phyloP scores from a whole-genome alignment of 2,888 invertebrate genomes.

The Troides aeacus region DNA sequence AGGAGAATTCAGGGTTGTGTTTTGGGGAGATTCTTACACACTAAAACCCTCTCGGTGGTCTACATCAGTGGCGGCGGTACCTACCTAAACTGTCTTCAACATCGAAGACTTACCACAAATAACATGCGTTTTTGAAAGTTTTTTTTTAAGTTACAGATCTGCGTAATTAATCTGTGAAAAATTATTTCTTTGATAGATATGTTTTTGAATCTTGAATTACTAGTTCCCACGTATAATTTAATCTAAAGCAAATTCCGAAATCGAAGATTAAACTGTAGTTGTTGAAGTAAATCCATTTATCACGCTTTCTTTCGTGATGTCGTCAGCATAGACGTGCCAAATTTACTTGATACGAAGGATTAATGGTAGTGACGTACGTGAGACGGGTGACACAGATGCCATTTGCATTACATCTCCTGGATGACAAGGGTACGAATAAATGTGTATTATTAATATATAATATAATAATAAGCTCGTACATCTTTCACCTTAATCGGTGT shows the following conservation, averaged over 20 bases:
- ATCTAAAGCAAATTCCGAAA: neutral
- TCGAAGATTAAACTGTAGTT: constrained; percentile 5
- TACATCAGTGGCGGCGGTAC: too few species aligned
- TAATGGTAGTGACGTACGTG: constrained; percentile 25
- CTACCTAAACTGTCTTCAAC: too few species aligned
- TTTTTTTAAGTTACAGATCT: too few species aligned
- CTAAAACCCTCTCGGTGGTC: too few species aligned
- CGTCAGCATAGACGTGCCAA: constrained; percentile 20
- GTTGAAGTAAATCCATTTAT: constrained; percentile 8
- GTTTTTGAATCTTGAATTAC: too few species aligned
- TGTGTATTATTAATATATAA: constrained; percentile 22
- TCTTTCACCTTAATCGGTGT: neutral
- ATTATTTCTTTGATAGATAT: too few species aligned
- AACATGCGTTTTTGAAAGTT: too few species aligned
- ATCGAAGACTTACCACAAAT: too few species aligned
- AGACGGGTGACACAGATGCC: constrained; percentile 25
- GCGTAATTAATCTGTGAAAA: too few species aligned
- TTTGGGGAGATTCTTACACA: too few species aligned
- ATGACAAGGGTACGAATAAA: constrained; percentile 27
- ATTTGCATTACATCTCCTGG: constrained; percentile 27
- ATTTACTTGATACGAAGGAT: constrained; percentile 28
- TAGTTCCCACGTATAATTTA: too few species aligned
- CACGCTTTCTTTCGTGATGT: constrained; percentile 19
- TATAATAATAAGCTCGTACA: constrained; percentile 17
- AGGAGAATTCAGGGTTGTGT: too few species aligned